Evolutionary conservation across 1,140 invertebrate genomes (phyloP), one percentile per base, ranked within the genome.

Genomic region (Ectropis grisescens): DNA sequence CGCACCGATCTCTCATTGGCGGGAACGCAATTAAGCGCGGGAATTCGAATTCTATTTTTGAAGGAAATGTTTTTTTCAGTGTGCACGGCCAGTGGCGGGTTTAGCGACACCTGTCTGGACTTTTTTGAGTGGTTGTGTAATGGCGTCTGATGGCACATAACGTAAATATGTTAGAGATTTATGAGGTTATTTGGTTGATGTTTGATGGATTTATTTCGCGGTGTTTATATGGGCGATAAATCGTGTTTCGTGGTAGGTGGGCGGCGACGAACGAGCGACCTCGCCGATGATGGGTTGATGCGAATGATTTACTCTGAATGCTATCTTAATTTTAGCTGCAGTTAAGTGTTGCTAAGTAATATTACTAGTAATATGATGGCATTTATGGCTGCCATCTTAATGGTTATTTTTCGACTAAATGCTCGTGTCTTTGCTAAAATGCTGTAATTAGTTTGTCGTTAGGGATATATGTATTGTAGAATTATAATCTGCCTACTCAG

Each of bases 11-110:
- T 42, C 61, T 67, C 61, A 80, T 80, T 80, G 75, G 75, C 69
- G 55, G 69, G 48, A 45, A 47, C 50, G 69, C 70, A 76, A 80
- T 80, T 80, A 76, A 75, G 61, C 75, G 71, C 75, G 71, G 67
- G 71, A 76, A 76, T 80, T 76, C 64, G 60, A 76, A 76, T 70
- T 75, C 75, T 80, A 80, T 80, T 80, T 80, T 80, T 71, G 70
- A 69, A 69, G 71, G 72, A 72, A 80, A 76, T 80, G 57, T 75
- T 80, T 80, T 26, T 80, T 80, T 80, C 74, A 76, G 74, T 56
- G 68, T 69, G 64, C 60, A 67, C 57, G 58, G 57, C 36, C 44
- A 47, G 53, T 33, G 11, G 25, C 55, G 38, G 52, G 46, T 52
- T 35, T 32, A 45, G 50, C 40, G 60, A 67, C 66, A 71, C 58